Percentiles rank a stretch among this genome's conserved stretches.
Evolutionary conservation across 1,140 invertebrate genomes (phyloP).

Genomic region (Drosophila serrata): DNA sequence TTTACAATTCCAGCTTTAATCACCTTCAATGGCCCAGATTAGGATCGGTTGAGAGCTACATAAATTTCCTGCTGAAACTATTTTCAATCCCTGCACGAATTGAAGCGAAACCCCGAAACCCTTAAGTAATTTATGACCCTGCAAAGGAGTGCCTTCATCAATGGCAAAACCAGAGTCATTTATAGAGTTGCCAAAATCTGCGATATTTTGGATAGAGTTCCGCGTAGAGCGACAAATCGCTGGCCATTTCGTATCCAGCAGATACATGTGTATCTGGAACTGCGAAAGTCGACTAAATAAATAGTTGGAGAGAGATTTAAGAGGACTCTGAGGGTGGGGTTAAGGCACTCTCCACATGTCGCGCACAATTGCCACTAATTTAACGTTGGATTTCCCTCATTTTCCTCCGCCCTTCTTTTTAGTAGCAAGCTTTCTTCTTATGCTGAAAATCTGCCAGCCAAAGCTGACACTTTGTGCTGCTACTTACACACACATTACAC

Average conservation of each 20-base stretch:
- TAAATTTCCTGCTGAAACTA: constrained; percentile 16
- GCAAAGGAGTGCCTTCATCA: constrained; percentile 20
- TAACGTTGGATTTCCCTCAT: constrained; percentile 71
- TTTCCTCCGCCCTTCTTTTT: constrained; percentile 45
- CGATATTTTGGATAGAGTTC: constrained; percentile 21
- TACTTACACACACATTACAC: constrained; percentile 74
- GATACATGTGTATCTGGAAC: constrained; percentile 46
- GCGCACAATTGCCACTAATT: constrained; percentile 83
- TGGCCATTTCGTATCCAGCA: constrained; percentile 44
- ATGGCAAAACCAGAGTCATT: constrained; percentile 16
- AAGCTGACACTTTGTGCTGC: constrained; percentile 81
- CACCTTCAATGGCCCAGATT: neutral
- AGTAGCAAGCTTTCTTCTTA: constrained; percentile 68
- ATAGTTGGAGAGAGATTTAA: constrained; percentile 50
- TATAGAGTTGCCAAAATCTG: constrained; percentile 28
- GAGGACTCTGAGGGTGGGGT: constrained; percentile 10
- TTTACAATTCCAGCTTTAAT: neutral
- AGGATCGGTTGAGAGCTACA: constrained; percentile 2
- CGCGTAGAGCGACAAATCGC: constrained; percentile 47
- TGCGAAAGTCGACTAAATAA: constrained; percentile 68
- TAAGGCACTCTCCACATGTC: constrained; percentile 64
- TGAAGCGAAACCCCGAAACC: neutral
- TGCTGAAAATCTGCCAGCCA: constrained; percentile 74
- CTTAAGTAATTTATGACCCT: constrained; percentile 16
- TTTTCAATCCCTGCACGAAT: neutral